Conservation (phyloP, 1,140 invertebrate genomes). For the Scaptomyza pallida region DNA sequence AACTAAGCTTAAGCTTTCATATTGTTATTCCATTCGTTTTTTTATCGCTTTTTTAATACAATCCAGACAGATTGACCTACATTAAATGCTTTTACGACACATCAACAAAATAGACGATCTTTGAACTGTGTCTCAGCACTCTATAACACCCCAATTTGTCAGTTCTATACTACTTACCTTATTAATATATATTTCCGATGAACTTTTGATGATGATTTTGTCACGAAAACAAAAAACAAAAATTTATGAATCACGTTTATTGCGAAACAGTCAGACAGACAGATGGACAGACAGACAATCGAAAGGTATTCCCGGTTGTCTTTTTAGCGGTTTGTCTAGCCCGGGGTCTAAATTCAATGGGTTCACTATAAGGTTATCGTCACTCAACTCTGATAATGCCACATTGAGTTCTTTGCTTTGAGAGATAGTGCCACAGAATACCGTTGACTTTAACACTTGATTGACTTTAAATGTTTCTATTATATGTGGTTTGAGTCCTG, state of each 20-base stretch:
- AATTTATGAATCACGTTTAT: conserved; percentile 18
- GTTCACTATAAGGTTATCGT: conserved; percentile 50
- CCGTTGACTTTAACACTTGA: background rate
- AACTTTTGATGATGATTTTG: background rate
- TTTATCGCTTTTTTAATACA: too few species aligned
- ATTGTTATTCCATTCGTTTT: too few species aligned
- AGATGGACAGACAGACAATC: background rate
- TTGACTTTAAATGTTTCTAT: background rate
- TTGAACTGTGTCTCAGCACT: too few species aligned
- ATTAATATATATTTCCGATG: background rate
- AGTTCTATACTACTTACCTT: conserved; percentile 6
- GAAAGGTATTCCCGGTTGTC: conserved; percentile 24
- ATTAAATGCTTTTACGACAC: too few species aligned
- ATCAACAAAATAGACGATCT: too few species aligned
- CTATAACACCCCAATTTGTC: too few species aligned
- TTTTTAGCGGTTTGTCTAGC: conserved; percentile 11
- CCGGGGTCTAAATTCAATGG: conserved; percentile 12
- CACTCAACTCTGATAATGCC: conserved; percentile 36
- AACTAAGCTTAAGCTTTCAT: too few species aligned
- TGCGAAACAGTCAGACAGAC: background rate
- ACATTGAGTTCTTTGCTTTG: conserved; percentile 7
- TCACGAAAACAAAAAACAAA: background rate
- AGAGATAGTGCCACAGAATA: conserved; percentile 13
- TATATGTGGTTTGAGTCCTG: conserved; percentile 2
- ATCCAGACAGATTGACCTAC: too few species aligned